These are phyloP conservation scores for Musca domestica DNA, from an alignment of 1,140 invertebrate species.

Conservation along the genomic window DNA sequence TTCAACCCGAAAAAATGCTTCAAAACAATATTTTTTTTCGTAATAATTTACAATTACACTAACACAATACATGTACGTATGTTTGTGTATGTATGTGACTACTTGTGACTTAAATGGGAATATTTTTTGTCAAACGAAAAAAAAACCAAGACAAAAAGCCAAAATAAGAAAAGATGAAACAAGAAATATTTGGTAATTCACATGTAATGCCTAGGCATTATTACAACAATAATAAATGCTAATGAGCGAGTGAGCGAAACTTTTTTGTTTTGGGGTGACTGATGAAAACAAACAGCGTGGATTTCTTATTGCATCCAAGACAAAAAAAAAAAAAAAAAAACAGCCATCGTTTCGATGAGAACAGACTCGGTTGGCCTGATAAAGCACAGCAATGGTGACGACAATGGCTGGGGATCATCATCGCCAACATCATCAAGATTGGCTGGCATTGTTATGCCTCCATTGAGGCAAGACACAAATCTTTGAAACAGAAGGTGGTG, in stretches of 20 bases:
- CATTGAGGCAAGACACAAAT: too few relatives aligned
- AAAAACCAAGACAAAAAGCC: background rate
- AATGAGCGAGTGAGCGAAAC: constrained; percentile 18
- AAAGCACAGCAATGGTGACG: background rate
- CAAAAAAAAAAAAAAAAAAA: too few relatives aligned
- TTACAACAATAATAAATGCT: constrained; percentile 23
- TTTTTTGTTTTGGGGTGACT: background rate
- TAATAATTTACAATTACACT: constrained; percentile 1
- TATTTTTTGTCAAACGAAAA: background rate
- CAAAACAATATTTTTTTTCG: constrained; percentile 5
- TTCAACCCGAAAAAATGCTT: background rate
- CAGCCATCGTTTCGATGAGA: constrained; percentile 16
- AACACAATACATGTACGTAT: background rate
- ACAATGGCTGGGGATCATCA: background rate
- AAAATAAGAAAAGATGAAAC: background rate
- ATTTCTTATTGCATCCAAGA: too few relatives aligned
- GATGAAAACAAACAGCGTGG: background rate
- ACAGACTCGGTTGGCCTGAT: background rate
- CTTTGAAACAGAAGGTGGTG: too few relatives aligned
- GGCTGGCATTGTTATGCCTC: too few relatives aligned
- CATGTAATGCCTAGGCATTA: constrained; percentile 18
- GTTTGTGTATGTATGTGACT: constrained; percentile 3
- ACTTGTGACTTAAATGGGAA: constrained; percentile 12
- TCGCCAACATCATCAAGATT: too few relatives aligned
- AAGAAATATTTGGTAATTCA: constrained; percentile 15